Conservation (phyloP, 2,888 invertebrate genomes). For the Orthonychiurus folsomi region DNA sequence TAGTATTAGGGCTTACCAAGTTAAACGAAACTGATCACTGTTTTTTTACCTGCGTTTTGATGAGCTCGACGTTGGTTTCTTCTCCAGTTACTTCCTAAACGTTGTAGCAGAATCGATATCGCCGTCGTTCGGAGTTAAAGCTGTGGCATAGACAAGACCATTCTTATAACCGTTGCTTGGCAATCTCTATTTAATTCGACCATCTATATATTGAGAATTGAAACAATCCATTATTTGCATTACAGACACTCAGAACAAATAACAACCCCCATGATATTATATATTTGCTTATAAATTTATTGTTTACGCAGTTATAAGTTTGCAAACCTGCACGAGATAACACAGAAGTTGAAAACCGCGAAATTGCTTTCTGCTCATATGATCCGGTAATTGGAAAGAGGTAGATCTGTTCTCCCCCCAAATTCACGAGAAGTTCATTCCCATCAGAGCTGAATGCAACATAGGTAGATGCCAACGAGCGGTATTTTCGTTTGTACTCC, state of each 20-base stretch:
- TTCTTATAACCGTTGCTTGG: constrained; percentile 20
- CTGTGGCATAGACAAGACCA: constrained; percentile 11
- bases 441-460: constrained; percentile 85
- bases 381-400: constrained; percentile 31
- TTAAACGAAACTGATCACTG: no score
- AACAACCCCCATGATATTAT: not conserved
- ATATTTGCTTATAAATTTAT: constrained; percentile 5
- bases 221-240: no score
- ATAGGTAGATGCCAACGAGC: constrained; percentile 72
- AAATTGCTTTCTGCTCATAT: constrained; percentile 22
- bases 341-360: constrained; percentile 24
- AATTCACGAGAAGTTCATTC: constrained; percentile 80
- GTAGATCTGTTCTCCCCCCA: constrained; percentile 65
- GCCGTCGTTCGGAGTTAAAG: no score
- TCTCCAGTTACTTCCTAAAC: not conserved
- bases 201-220: no score
- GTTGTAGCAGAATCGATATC: not conserved
- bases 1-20: no score
- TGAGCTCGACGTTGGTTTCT: constrained; percentile 16
- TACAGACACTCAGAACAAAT: no score
- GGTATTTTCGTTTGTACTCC: constrained; percentile 55
- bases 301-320: no score
- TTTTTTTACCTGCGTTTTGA: constrained; percentile 31
- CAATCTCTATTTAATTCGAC: no score
- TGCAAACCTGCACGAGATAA: no score